These are phyloP conservation scores for Caenorhabditis sp. DNA, from an alignment of 2,888 invertebrate species.

Conservation along the genomic window DNA sequence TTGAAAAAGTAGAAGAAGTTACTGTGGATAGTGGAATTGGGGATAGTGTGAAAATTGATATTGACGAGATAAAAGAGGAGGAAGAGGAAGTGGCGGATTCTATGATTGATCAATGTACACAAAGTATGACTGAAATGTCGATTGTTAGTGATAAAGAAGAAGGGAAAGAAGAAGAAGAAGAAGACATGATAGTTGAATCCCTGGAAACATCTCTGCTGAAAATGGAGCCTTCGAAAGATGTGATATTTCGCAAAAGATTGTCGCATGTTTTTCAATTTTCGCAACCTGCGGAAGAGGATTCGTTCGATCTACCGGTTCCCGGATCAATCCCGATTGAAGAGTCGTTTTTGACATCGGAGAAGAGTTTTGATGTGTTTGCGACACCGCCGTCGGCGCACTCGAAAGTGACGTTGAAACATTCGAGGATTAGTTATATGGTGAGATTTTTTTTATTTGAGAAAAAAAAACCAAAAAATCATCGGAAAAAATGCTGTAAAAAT, in stretches of 20 bases:
- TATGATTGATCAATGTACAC: neutral
- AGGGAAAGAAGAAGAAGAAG: constrained; percentile 9
- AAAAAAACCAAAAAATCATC: too few relatives aligned
- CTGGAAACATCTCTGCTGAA: constrained; percentile 28
- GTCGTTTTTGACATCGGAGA: neutral
- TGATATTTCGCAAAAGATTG: constrained; percentile 16
- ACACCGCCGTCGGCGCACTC: constrained; percentile 19
- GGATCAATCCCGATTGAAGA: constrained; percentile 14
- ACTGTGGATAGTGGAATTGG: constrained; percentile 24
- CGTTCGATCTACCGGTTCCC: constrained; percentile 33
- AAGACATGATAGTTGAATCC: constrained; percentile 11
- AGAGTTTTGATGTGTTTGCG: constrained; percentile 24
- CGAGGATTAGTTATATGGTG: constrained; percentile 10
- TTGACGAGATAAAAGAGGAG: constrained; percentile 1
- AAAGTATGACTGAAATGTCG: constrained; percentile 3
- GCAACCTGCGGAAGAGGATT: constrained; percentile 13
- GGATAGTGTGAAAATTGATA: constrained; percentile 14
- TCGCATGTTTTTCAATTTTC: constrained; percentile 20
- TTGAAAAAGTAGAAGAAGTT: constrained; percentile 11
- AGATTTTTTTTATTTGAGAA: neutral
- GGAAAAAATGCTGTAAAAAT: too few relatives aligned
- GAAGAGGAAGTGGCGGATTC: neutral
- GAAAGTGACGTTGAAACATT: constrained; percentile 12
- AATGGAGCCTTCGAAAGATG: constrained; percentile 21
- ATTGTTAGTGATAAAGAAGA: neutral